Conservation (phyloP, 2,113 vertebrate genomes). For the Spea multiplicata region DNA sequence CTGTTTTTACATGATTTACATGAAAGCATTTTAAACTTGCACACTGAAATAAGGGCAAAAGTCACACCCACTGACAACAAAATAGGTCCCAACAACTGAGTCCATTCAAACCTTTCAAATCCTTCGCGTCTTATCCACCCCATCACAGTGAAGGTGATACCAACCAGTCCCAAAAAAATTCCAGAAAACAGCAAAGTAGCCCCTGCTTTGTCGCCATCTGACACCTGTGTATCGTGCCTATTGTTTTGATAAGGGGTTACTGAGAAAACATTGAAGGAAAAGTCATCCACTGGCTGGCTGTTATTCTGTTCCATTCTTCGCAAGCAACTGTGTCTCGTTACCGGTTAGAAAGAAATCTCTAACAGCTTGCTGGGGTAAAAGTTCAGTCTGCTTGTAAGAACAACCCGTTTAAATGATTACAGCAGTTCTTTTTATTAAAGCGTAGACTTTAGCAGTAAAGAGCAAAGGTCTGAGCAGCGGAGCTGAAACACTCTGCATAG, state of each 20-base stretch:
- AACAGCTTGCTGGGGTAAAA: slow-evolving; percentile 42
- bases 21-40: slow-evolving; percentile 71
- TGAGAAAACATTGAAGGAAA: slow-evolving; percentile 64
- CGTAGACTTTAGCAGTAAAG: slow-evolving; percentile 59
- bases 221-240: slow-evolving; percentile 60
- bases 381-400: slow-evolving; percentile 61
- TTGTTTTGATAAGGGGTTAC: slow-evolving; percentile 60
- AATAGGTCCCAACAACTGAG: slow-evolving; percentile 77
- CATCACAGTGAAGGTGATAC: slow-evolving; percentile 74
- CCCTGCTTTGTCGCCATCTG: slow-evolving; percentile 72
- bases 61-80: slow-evolving; percentile 74
- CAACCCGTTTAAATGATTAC: slow-evolving; percentile 62
- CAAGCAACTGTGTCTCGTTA: not conserved
- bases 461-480: slow-evolving; percentile 67
- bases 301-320: slow-evolving; percentile 60
- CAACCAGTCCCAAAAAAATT: slow-evolving; percentile 72
- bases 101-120: slow-evolving; percentile 69
- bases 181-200: slow-evolving; percentile 76
- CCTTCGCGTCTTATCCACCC: slow-evolving; percentile 72
- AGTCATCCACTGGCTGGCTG: slow-evolving; percentile 56
- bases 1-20: slow-evolving; percentile 66
- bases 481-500: slow-evolving; percentile 49
- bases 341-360: slow-evolving; percentile 31
- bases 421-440: slow-evolving; percentile 57
- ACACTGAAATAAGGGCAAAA: slow-evolving; percentile 76